Base-by-base conservation (phyloP, 2,888 invertebrate genomes). In the Bellardia pandia region DNA sequence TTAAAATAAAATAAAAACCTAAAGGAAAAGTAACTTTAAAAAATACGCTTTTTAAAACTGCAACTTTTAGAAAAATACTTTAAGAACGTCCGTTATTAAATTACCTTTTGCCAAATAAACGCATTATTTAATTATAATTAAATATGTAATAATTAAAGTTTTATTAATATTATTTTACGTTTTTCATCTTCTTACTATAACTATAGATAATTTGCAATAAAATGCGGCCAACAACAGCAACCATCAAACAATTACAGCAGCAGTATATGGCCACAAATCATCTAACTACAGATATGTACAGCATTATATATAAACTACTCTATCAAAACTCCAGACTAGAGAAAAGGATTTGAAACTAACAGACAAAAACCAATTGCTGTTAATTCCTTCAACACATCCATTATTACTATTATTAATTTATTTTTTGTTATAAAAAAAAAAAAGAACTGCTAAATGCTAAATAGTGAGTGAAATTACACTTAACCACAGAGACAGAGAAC, bases 261-360 rank as follows among this genome's bases (percentile, higher is more conserved):
- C 78, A 89, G 71, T 86, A 87, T 85, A 83, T 84, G 68, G 81
- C 80, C 80, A 80, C 77, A 83, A 86, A 80, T 79, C 84, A 88
- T 80, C 66, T 88, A 86, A 86, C 83, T 88, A 88, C 85, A 76
- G 88, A 85, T 89, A 85, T 89, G 85, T 88, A 87, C 83, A 88
- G 87, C 88, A 79, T 88, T 82, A 90, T 79, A 69, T 89, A 88
- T 86, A 90, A 90, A 81, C 82, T 89, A 84, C 87, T 89, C 60
- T 88, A 89, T 86, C 89, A 89, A 81, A 89, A 89, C 82, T 89
- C 86, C 80, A 89, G 89, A 89, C 86, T 88, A 83, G 89, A 89
- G 40, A 88, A 88, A 81, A 86, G 89, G 86, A 90, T 89, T 88
- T 89, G 88, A 89, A 86, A 82, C 72, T 72, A 76, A 74, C 72